Percentiles rank a stretch among this genome's conserved stretches.
These are phyloP conservation scores for Argynnis bischoffii DNA, from an alignment of 2,888 invertebrate genomes.

Conservation along the genomic window DNA sequence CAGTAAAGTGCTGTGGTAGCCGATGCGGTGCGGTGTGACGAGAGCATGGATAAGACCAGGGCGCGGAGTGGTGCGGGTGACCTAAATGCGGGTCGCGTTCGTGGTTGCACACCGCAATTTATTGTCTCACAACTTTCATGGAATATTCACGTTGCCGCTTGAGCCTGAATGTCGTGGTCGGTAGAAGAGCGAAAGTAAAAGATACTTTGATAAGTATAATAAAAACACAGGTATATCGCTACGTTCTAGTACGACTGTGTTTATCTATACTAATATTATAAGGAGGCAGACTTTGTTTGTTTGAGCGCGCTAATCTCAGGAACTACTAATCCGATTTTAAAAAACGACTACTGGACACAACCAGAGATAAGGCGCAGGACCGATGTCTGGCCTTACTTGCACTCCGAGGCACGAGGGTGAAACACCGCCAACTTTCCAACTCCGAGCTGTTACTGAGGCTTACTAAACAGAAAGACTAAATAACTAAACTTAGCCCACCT, in stretches of 20 bases:
- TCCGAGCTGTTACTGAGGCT: too few species aligned
- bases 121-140: slow-evolving; percentile 67
- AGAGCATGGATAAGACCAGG: slow-evolving; percentile 45
- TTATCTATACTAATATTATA: too few species aligned
- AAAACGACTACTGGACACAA: too few species aligned
- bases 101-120: slow-evolving; percentile 62
- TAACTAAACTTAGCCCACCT: too few species aligned
- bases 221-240: not conserved
- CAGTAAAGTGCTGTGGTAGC: slow-evolving; percentile 14
- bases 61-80: slow-evolving; percentile 50
- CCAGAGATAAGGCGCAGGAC: too few species aligned
- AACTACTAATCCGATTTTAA: too few species aligned
- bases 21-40: slow-evolving; percentile 23
- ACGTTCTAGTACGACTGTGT: not conserved
- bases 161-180: slow-evolving; percentile 38
- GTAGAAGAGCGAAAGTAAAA: slow-evolving; percentile 25
- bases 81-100: slow-evolving; percentile 61
- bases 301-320: too few species aligned
- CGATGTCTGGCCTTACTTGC: too few species aligned
- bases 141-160: slow-evolving; percentile 53
- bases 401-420: too few species aligned
- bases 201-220: not conserved
- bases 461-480: too few species aligned
- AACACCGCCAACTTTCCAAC: too few species aligned
- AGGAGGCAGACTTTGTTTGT: too few species aligned